phyloP scores from a whole-genome alignment of 2,888 invertebrate genomes.

The Antheraea assamensis region DNA sequence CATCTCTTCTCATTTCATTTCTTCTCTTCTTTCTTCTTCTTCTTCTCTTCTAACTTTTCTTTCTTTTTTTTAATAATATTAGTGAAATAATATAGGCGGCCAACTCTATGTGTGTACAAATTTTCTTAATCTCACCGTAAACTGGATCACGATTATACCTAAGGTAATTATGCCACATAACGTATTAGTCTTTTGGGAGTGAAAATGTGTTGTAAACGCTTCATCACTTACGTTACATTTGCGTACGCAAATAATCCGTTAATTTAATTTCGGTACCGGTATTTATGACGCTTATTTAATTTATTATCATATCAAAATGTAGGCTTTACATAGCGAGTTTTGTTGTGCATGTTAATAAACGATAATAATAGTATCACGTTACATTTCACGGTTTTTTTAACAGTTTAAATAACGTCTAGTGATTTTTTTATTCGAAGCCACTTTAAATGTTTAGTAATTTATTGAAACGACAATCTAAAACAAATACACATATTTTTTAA shows the following conservation, averaged over 20 bases:
- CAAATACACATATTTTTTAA: too few relatives aligned
- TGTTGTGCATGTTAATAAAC: slow-evolving; percentile 72
- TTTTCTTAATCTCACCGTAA: slow-evolving; percentile 80
- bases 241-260: slow-evolving; percentile 78
- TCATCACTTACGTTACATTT: slow-evolving; percentile 80
- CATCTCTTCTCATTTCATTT: too few relatives aligned
- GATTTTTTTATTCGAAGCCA: not conserved
- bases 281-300: slow-evolving; percentile 78
- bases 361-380: slow-evolving; percentile 71
- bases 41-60: too few relatives aligned
- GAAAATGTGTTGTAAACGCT: slow-evolving; percentile 76
- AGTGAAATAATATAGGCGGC: slow-evolving; percentile 73
- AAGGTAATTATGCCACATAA: slow-evolving; percentile 79
- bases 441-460: too few relatives aligned
- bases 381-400: slow-evolving; percentile 61
- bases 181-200: slow-evolving; percentile 80
- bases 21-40: too few relatives aligned
- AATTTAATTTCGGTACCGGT: slow-evolving; percentile 75
- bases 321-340: slow-evolving; percentile 67
- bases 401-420: slow-evolving; percentile 46
- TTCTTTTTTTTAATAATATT: slow-evolving; percentile 24
- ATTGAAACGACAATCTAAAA: too few relatives aligned
- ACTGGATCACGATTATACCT: slow-evolving; percentile 74
- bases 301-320: slow-evolving; percentile 78
- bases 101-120: slow-evolving; percentile 78